Evolutionary conservation across 2,797 vertebrate species (phyloP).

Genomic region (Podargus strigoides): DNA sequence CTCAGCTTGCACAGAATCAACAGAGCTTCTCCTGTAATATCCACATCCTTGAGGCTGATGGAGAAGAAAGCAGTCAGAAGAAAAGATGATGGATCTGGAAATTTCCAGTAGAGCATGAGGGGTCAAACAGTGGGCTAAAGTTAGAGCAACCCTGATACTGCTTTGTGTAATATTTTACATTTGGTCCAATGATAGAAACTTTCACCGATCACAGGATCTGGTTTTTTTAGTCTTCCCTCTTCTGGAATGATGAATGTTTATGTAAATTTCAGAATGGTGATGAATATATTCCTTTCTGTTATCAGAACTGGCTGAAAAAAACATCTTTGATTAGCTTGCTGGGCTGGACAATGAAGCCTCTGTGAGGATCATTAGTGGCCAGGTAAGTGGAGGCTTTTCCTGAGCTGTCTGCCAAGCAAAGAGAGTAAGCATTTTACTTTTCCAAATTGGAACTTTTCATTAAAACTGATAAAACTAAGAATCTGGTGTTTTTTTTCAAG

Average conservation of each 20-base stretch:
- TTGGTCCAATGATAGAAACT: not conserved
- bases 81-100: not conserved
- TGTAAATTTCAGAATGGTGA: not conserved
- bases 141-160: not conserved
- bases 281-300: not conserved
- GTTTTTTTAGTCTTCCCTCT: not conserved
- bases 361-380: not conserved
- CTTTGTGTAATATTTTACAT: not conserved
- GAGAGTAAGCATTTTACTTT: not conserved
- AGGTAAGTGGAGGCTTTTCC: not conserved
- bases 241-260: not conserved
- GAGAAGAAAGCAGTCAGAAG: not conserved
- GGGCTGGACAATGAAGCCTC: not conserved
- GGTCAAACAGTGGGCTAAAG: not conserved
- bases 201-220: not conserved
- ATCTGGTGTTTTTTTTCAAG: not conserved
- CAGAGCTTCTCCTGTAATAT: not conserved
- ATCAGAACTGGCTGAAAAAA: not conserved
- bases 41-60: not conserved
- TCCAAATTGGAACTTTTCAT: not conserved
- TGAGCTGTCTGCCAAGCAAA: not conserved
- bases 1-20: not conserved
- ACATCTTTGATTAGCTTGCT: slow-evolving; percentile 7
- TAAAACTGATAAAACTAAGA: not conserved
- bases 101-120: not conserved